Evolutionary conservation across 2,888 invertebrate species (phyloP), one percentile per base, ranked within the genome.

Genomic region (Sesamia inferens): DNA sequence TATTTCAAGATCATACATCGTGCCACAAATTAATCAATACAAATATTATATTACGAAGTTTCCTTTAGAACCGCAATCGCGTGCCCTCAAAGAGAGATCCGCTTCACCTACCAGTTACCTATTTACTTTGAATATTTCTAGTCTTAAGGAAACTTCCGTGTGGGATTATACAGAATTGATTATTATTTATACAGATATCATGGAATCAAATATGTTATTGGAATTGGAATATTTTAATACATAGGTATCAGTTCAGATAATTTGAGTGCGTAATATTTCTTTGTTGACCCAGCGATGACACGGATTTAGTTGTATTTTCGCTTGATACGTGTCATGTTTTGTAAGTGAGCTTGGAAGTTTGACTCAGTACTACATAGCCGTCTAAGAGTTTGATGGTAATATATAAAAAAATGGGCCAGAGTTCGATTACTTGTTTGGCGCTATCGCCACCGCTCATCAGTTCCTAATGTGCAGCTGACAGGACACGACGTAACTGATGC

Each of bases 81-180:
- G 5, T 55, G 79, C 51, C 77, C 76, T 73, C 68, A 82, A 76
- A 77, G 57, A 59, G 42, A 71, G 44, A 68, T 74, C 77, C 71
- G 81, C 42, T 62, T 7, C 24, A 62, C 5, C 4, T 76, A 5
- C n/a, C 51, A n/a, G n/a, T 14, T 71, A 70, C 51, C 24, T 16
- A 44, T 55, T 78, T 74, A 80, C 70, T 59, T 47, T 42, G 16
- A 65, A 69, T 76, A 76, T 77, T 77, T 64, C 69, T 61, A 22
- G 65, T 72, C 74, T 57, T 44, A 54, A 78, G 76, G 68, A 84
- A 76, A 73, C 69, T 73, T 85, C 74, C 87, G 75, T 65, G 74
- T 72, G 47, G 44, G 22, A 57, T 80, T 78, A 67, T 55, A 44
- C 6, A n/a, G 61, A 79, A 80, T 63, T 59, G 61, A 69, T 71